Evolutionary conservation across 1,140 invertebrate genomes (phyloP), one percentile per base, ranked within the genome.

Genomic region (Leucophenga varia): DNA sequence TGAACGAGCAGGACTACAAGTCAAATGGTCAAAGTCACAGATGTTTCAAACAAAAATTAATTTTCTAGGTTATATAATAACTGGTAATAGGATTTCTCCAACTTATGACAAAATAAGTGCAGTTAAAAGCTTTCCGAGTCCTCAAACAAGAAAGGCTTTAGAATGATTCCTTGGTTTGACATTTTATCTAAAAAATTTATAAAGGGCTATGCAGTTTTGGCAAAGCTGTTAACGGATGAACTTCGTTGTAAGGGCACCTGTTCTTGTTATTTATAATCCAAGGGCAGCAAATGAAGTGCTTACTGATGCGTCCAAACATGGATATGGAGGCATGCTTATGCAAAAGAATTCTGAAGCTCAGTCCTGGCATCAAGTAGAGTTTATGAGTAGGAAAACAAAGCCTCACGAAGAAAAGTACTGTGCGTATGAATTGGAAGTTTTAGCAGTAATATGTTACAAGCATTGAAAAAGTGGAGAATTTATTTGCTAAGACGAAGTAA

Each of bases 21-120:
- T 38, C 12, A 38, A 38, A 17, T 38, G 36, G 18, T 10, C 14
- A 19, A 38, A 38, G 16, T 16, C 3, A 3, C 36, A 38, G 18
- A 13, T 38, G n/a, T n/a, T n/a, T n/a, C n/a, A n/a, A 25, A 46
- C 25, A 9, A 44, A 68, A 28, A 41, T 79, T 6, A 47, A 60
- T n/a, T 79, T 73, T 47, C 45, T 79, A 17, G 78, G 77, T 2
- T 64, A 64, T 47, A 38, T 67, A 3, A 44, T 72, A 2, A 52
- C 47, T 37, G 44, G n/a, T 16, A 6, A 46, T 10, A 57, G 61
- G 18, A 35, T 72, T 18, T 42, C 37, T n/a, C 42, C 52, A 1
- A 47, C 58, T 36, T 48, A 58, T 18, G 35, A 52, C 0, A 61
- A 76, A 18, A 59, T 52, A 3, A 43, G 52, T 25, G 72, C 64